Conservation (phyloP, 2,888 invertebrate genomes). For the Bugulina stolonifera region DNA sequence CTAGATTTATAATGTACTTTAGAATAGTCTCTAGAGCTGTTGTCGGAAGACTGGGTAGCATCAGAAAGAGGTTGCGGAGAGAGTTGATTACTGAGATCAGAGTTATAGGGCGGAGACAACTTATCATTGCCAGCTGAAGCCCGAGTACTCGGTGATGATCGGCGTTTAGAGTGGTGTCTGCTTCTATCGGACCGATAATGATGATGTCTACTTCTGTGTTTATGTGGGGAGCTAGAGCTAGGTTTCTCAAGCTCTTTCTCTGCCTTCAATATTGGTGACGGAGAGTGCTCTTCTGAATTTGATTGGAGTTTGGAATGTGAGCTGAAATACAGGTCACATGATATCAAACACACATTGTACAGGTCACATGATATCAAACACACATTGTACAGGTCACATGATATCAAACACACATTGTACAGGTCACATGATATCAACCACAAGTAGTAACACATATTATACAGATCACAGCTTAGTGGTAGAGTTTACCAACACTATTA, state of each 20-base stretch:
- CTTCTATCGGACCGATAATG: background rate
- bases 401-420: too few relatives aligned
- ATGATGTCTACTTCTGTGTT: slow-evolving; percentile 8
- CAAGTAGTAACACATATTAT: too few relatives aligned
- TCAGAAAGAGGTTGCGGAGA: slow-evolving; percentile 23
- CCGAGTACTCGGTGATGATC: background rate
- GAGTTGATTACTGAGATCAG: slow-evolving; percentile 16
- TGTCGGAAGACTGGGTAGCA: slow-evolving; percentile 21
- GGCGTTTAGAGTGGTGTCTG: slow-evolving; percentile 1
- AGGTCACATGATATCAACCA: too few relatives aligned
- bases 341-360: too few relatives aligned
- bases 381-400: too few relatives aligned
- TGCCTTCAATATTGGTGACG: background rate
- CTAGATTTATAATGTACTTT: background rate
- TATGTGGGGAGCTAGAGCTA: background rate
- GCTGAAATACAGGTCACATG: background rate
- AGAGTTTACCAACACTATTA: too few relatives aligned
- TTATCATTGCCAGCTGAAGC: background rate
- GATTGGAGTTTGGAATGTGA: background rate
- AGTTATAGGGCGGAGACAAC: background rate
- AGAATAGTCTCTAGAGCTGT: background rate
- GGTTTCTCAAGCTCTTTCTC: background rate
- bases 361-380: too few relatives aligned
- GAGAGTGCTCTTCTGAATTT: background rate
- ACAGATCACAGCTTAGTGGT: too few relatives aligned